These are phyloP conservation scores for Actinernus sp. DNA, from an alignment of 92 coral and sea anemone genomes.

Conservation along the genomic window DNA sequence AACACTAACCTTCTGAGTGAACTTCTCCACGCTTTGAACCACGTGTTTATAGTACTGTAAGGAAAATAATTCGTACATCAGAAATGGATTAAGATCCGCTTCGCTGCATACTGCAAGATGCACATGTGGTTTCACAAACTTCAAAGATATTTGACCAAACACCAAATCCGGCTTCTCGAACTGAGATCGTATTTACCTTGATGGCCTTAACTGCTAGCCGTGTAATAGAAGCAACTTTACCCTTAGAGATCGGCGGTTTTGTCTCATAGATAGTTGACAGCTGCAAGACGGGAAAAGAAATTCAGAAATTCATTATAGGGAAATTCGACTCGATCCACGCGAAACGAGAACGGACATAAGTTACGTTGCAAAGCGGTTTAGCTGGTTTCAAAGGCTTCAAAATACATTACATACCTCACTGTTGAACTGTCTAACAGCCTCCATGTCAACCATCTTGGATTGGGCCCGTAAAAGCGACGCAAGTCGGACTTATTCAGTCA, in stretches of 20 bases:
- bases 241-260: conserved; percentile 98
- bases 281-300: conserved; percentile 52
- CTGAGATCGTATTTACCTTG: conserved; percentile 65
- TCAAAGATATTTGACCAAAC: too few species aligned
- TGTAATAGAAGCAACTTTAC: conserved; percentile 93
- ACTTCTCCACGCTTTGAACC: conserved; percentile 98
- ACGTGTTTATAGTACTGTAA: conserved; percentile 98
- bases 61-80: neutral
- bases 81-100: neutral
- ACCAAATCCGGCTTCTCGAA: neutral
- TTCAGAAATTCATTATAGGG: too few species aligned
- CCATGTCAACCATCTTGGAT: conserved; percentile 98
- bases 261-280: conserved; percentile 98
- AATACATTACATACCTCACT: conserved; percentile 78
- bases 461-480: conserved; percentile 2
- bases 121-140: too few species aligned
- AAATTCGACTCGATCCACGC: too few species aligned
- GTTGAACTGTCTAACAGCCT: conserved; percentile 97
- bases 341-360: too few species aligned
- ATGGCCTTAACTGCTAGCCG: conserved; percentile 96
- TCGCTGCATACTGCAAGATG: too few species aligned
- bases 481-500: conserved; percentile 36
- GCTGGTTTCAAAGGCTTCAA: neutral
- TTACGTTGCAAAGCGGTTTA: too few species aligned
- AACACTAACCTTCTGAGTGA: conserved; percentile 89